Conservation (phyloP, 2,113 vertebrate genomes). For the Dipodomys ordii region DNA sequence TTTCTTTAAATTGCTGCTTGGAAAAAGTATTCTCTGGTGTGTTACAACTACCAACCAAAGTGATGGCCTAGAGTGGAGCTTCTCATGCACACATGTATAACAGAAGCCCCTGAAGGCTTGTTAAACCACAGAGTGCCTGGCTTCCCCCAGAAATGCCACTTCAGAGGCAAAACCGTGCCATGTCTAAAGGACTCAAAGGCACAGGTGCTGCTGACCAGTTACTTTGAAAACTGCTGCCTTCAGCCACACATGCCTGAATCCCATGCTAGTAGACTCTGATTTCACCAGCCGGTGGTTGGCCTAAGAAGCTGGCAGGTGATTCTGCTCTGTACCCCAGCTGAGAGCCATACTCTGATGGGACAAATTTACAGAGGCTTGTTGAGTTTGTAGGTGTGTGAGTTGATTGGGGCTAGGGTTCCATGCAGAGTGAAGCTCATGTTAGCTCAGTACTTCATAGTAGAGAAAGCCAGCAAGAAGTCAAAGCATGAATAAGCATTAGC, state of each 20-base stretch:
- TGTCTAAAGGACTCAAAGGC: neutral
- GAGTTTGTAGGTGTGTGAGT: neutral
- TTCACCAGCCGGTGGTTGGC: neutral
- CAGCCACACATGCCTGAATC: neutral
- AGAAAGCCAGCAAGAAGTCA: neutral
- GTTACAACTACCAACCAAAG: neutral
- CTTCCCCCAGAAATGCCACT: neutral
- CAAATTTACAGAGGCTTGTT: neutral
- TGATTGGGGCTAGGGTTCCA: neutral
- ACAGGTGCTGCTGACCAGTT: neutral
- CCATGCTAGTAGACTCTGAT: neutral
- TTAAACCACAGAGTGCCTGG: neutral
- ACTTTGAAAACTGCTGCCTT: conserved; percentile 28
- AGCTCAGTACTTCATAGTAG: neutral
- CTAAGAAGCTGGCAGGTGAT: neutral
- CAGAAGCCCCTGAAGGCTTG: neutral
- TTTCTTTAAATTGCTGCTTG: conserved; percentile 19
- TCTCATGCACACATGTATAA: neutral
- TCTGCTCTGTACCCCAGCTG: neutral
- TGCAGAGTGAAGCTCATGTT: neutral
- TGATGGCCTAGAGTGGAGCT: neutral
- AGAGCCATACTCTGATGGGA: neutral
- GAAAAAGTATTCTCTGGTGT: neutral
- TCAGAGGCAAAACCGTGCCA: neutral
- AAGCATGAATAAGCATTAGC: neutral